Conservation (phyloP, 2,888 invertebrate species). For the Theretra japonica region DNA sequence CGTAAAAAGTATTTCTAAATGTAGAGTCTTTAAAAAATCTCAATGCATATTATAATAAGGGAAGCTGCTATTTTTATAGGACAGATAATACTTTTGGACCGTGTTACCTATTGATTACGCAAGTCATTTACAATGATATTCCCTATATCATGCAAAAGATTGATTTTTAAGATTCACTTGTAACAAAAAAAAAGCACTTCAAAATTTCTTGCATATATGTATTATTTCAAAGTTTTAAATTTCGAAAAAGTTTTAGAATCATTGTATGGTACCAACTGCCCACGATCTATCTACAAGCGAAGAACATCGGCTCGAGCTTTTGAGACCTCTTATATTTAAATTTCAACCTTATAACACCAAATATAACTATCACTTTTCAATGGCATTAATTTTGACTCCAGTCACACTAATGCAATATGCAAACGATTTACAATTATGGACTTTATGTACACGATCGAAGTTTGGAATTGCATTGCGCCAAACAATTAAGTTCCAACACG, state of each 20-base stretch:
- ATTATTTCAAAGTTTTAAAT: not conserved
- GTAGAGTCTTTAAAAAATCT: too few species aligned
- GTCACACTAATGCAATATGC: slow-evolving; percentile 66
- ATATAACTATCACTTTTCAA: slow-evolving; percentile 42
- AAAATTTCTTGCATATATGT: not conserved
- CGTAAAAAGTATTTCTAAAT: too few species aligned
- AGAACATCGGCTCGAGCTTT: slow-evolving; percentile 64
- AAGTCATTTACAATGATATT: too few species aligned
- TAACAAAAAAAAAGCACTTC: not conserved
- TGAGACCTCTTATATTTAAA: slow-evolving; percentile 29
- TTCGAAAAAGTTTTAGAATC: slow-evolving; percentile 64
- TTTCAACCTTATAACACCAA: slow-evolving; percentile 28
- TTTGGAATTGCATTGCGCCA: slow-evolving; percentile 39
- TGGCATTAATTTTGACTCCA: slow-evolving; percentile 44
- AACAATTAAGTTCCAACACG: slow-evolving; percentile 52
- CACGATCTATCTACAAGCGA: slow-evolving; percentile 68
- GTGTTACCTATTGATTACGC: too few species aligned
- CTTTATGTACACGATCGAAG: not conserved
- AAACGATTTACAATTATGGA: slow-evolving; percentile 35
- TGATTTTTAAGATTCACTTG: not conserved
- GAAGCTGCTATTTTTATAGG: too few species aligned
- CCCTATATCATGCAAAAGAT: too few species aligned
- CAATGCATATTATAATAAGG: too few species aligned
- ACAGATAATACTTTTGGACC: too few species aligned
- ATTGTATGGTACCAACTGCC: slow-evolving; percentile 75